Evolutionary conservation across 2,888 invertebrate genomes (phyloP).

Genomic region (Xestia ashworthii): DNA sequence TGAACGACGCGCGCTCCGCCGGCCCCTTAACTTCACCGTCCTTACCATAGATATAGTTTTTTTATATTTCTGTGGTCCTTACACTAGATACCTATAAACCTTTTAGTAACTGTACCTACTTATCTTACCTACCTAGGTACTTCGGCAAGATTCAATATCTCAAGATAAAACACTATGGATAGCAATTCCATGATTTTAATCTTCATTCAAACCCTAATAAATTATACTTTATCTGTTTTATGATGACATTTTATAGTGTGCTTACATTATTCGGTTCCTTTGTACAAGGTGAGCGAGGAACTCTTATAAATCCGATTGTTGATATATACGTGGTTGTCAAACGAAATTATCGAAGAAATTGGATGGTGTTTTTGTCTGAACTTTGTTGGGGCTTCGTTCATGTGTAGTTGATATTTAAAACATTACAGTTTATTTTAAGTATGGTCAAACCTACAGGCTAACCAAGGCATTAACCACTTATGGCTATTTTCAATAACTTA

Average conservation of each 20-base stretch:
- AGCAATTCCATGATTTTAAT: conserved; percentile 62
- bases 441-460: too few species aligned
- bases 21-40: too few species aligned
- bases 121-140: not conserved
- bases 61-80: too few species aligned
- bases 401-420: not conserved
- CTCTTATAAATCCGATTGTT: conserved; percentile 44
- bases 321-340: conserved; percentile 43
- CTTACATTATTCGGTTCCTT: conserved; percentile 56
- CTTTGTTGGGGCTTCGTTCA: not conserved
- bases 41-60: too few species aligned
- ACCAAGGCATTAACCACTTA: too few species aligned
- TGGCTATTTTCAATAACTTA: too few species aligned
- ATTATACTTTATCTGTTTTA: conserved; percentile 65
- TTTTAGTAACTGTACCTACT: too few species aligned
- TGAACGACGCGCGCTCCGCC: too few species aligned
- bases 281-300: conserved; percentile 40
- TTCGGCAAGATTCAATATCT: conserved; percentile 31
- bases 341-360: conserved; percentile 42
- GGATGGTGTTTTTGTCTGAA: conserved; percentile 14
- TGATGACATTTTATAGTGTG: conserved; percentile 61
- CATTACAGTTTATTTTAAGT: too few species aligned
- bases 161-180: conserved; percentile 49
- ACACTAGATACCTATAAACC: too few species aligned
- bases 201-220: conserved; percentile 64